Base-by-base conservation (phyloP, 2,888 invertebrate genomes). In the Drosophila pegasa region DNA sequence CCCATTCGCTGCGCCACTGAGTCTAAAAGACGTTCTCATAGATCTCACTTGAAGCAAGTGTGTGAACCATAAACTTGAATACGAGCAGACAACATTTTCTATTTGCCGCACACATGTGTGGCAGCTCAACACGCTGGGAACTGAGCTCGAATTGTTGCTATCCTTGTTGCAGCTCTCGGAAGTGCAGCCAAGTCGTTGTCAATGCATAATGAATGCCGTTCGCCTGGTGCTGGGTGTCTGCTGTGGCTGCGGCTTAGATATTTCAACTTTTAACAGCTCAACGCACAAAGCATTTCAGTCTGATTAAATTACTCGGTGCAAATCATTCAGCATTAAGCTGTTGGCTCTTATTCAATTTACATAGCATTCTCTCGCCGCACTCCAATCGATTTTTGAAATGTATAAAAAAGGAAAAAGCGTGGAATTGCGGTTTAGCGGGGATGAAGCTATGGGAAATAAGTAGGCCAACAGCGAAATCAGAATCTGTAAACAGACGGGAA, bases 11-110 rank as follows among this genome's bases (percentile, higher is more conserved):
- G 48, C 31, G 59, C 52, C 62, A 25, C 78, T 81, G 86, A 43
- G 47, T 72, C 58, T 67, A 60, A 68, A 68, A 61, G 77, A 67
- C 77, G 59, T 62, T 51, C 43, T 47, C 54, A 50, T 43, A 45
- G 48, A 71, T 65, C 0, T n/a, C 45, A 52, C 51, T 35, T 45
- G 55, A 58, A 61, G 63, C 60, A 67, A 70, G 65, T 47, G 68
- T 73, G 64, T 69, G 51, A 60, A 57, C 82, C 82, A 59, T 81
- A 81, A 81, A 78, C 81, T 64, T 58, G 69, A 78, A 69, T 71
- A 57, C 31, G 29, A 22, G 8, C 57, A 29, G 18, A 41, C 72
- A 50, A 41, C 52, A 67, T 27, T 31, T 48, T 18, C 47, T 9
- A 50, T 22, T 22, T 50, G n/a, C 33, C 7, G n/a, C 20, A 35